Evolutionary conservation across 2,113 vertebrate species (phyloP).

Genomic region (Pardalotus punctatus): DNA sequence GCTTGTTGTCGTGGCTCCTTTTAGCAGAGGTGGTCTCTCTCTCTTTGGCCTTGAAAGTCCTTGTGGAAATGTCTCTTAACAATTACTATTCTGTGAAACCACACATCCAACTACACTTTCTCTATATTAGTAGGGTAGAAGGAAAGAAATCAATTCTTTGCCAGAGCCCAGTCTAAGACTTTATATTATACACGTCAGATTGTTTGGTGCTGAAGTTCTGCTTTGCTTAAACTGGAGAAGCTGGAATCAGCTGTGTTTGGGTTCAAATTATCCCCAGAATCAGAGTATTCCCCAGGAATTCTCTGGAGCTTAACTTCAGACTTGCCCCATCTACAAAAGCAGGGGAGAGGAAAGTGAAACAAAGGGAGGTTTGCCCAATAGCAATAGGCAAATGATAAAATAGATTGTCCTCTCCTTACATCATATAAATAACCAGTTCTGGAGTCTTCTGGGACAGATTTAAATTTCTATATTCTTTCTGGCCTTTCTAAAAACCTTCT

Average conservation of each 20-base stretch:
- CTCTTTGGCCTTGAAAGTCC: not conserved
- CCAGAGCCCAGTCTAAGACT: not conserved
- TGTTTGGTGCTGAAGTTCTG: not conserved
- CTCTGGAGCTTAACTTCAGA: not conserved
- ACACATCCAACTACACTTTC: not conserved
- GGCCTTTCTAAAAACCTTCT: not conserved
- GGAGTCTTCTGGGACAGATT: not conserved
- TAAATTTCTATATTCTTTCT: not conserved
- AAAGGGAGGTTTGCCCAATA: not conserved
- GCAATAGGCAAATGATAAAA: not conserved
- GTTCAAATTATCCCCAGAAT: not conserved
- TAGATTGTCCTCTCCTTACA: accelerated
- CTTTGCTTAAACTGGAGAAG: not conserved
- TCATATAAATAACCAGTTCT: not conserved
- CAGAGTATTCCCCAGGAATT: not conserved
- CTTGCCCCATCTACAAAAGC: not conserved
- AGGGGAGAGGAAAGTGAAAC: not conserved
- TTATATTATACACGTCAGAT: not conserved
- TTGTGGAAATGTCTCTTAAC: not conserved
- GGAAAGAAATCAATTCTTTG: not conserved
- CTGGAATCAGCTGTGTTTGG: not conserved
- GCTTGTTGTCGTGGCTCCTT: not conserved
- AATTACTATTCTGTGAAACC: not conserved
- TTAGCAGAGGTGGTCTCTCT: not conserved
- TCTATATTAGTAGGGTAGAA: not conserved